These are phyloP conservation scores for Stomatorhinus ivindoensis DNA, from an alignment of 2,113 vertebrate genomes.

Conservation along the genomic window DNA sequence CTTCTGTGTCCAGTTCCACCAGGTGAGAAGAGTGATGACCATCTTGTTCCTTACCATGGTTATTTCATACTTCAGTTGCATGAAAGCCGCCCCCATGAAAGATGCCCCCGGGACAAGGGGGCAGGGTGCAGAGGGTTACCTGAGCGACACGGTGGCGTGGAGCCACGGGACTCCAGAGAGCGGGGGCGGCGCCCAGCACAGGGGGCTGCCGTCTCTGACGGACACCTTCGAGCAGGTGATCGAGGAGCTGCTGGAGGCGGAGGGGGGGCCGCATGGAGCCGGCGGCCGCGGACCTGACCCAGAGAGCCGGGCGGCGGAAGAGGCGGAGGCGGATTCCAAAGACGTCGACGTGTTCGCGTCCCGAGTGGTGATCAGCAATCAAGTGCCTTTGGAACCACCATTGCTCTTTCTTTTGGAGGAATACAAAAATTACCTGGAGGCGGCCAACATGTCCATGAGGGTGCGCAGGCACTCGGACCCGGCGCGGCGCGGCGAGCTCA, in stretches of 20 bases:
- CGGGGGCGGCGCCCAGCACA: constrained; percentile 66
- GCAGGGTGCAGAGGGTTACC: constrained; percentile 89
- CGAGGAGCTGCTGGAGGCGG: constrained; percentile 90
- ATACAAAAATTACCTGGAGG: constrained; percentile 99
- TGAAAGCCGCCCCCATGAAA: constrained; percentile 99
- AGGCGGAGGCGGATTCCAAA: constrained; percentile 67
- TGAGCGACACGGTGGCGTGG: constrained; percentile 67
- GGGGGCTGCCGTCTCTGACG: constrained; percentile 76
- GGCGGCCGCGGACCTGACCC: constrained; percentile 51
- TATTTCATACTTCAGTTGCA: constrained; percentile 99
- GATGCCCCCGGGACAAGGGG: constrained; percentile 80
- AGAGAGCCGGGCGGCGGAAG: constrained; percentile 46
- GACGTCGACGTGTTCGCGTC: constrained; percentile 94
- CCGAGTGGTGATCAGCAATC: constrained; percentile 96
- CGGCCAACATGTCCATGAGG: constrained; percentile 98
- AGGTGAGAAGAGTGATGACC: constrained; percentile 99
- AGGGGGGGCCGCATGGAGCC: constrained; percentile 69
- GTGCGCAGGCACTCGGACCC: constrained; percentile 96
- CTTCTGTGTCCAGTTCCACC: constrained; percentile 81
- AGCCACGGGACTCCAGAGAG: constrained; percentile 90
- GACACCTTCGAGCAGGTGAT: constrained; percentile 97
- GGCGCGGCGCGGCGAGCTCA: constrained; percentile 89
- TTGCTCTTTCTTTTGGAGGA: constrained; percentile 98
- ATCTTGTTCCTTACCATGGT: constrained; percentile 99
- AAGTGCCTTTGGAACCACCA: constrained; percentile 99